Evolutionary conservation across 2,888 invertebrate species (phyloP).

Genomic region (Zygogramma bicolorata): DNA sequence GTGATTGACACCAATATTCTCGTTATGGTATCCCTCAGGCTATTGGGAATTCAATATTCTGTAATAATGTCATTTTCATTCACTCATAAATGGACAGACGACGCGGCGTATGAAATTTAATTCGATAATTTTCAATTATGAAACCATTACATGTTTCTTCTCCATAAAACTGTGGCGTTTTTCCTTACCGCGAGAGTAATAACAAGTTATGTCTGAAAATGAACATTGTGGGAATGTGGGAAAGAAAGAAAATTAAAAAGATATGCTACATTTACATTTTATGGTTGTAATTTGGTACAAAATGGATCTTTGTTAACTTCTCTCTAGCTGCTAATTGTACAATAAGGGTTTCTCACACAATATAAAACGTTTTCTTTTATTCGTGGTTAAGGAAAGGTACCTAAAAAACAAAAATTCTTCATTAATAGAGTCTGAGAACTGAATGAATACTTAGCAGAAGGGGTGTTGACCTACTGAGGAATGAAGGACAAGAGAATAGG

Average conservation of each 20-base stretch:
- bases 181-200: slow-evolving; percentile 2
- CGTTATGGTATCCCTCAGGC: no score
- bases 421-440: no score
- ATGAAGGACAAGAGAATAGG: no score
- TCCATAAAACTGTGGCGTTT: slow-evolving; percentile 7
- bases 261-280: slow-evolving; percentile 44
- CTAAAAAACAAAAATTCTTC: no score
- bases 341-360: slow-evolving; percentile 34
- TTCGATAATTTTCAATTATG: slow-evolving; percentile 26
- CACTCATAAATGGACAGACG: neutral
- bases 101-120: slow-evolving; percentile 4
- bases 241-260: slow-evolving; percentile 42
- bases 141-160: slow-evolving; percentile 11
- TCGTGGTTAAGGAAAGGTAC: no score
- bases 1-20: no score
- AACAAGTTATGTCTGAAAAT: slow-evolving; percentile 23
- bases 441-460: no score
- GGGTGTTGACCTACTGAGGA: no score
- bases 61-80: no score
- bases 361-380: neutral
- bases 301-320: slow-evolving; percentile 37
- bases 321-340: slow-evolving; percentile 39
- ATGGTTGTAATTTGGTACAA: slow-evolving; percentile 39
- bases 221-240: slow-evolving; percentile 27
- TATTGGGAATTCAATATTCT: no score